Evolutionary conservation across 2,113 vertebrate species (phyloP), one percentile per base, ranked within the genome.

Genomic region (Microcebus griseorufus): DNA sequence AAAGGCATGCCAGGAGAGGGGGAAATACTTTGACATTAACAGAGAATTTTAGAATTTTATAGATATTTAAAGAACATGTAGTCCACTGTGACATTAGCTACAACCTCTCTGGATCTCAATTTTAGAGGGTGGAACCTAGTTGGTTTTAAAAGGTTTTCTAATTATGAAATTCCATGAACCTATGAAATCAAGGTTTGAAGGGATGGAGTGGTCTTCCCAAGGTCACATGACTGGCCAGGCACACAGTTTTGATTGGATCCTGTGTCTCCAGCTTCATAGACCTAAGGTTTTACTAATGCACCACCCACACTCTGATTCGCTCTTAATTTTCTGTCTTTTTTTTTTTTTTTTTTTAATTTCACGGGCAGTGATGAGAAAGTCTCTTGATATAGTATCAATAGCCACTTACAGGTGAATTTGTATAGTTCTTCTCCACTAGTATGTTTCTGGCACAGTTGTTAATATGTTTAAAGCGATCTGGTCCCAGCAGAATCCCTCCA

Each of bases 391-490:
- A 93, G 4, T 18, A 53, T 51, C 51, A 29, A 2, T 27, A 45
- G 51, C n/a, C 81, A 97, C 99, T 98, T 98, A 99, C 99, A 96
- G 7, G 72, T 67, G 98, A 95, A 62, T 96, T 98, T 1, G 98
- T 96, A 22, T 99, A 99, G 78, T 98, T 98, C 89, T 99, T 98
- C 80, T 99, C 99, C 87, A 99, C 98, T 55, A 99, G 99, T 55
- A 99, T 97, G 81, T 98, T 99, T 88, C 99, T 99, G 22, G 99
- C 99, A 98, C 99, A 99, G 97, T 99, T 99, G 98, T 99, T 99
- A 98, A 99, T 99, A 86, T 99, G 99, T 97, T 99, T 99, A 97
- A 99, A 99, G 83, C 99, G 99, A 98, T 99, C 99, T 12, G 99
- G 99, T 83, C 99, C 99, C 48, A 99, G 96, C 92, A 99, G 98